Evolutionary conservation across 2,113 vertebrate genomes (phyloP).

Genomic region (Thomomys bottae): DNA sequence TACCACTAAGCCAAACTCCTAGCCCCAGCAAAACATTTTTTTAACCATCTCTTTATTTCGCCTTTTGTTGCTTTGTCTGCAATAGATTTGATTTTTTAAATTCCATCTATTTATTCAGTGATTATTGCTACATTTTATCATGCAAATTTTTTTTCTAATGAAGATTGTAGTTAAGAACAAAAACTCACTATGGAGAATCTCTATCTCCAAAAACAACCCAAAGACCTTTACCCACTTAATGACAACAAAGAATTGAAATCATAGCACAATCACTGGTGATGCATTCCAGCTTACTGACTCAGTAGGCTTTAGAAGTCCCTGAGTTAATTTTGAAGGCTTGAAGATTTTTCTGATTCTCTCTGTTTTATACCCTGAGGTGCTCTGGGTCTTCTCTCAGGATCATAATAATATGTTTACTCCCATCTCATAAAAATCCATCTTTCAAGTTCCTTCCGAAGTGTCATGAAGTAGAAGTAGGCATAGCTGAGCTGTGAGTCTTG

Average conservation of each 20-base stretch:
- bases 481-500: background rate
- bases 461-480: slow-evolving; percentile 20
- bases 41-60: background rate
- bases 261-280: background rate
- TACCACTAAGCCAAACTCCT: too few relatives aligned
- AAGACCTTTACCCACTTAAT: slow-evolving; percentile 29
- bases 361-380: slow-evolving; percentile 33
- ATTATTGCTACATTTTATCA: slow-evolving; percentile 13
- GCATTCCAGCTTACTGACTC: background rate
- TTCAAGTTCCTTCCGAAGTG: slow-evolving; percentile 31
- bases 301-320: background rate
- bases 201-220: slow-evolving; percentile 37
- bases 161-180: background rate
- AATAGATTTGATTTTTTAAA: slow-evolving; percentile 51
- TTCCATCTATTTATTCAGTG: slow-evolving; percentile 13
- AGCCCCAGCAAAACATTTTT: too few relatives aligned
- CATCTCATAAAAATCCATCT: slow-evolving; percentile 30
- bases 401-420: slow-evolving; percentile 28
- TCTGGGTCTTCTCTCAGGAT: slow-evolving; percentile 25
- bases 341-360: slow-evolving; percentile 36
- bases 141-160: slow-evolving; percentile 4
- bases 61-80: background rate
- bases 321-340: slow-evolving; percentile 13
- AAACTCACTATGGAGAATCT: background rate
- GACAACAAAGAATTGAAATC: slow-evolving; percentile 31